These are phyloP conservation scores for Catharus minimus DNA, from an alignment of 2,113 vertebrate genomes.

Conservation along the genomic window DNA sequence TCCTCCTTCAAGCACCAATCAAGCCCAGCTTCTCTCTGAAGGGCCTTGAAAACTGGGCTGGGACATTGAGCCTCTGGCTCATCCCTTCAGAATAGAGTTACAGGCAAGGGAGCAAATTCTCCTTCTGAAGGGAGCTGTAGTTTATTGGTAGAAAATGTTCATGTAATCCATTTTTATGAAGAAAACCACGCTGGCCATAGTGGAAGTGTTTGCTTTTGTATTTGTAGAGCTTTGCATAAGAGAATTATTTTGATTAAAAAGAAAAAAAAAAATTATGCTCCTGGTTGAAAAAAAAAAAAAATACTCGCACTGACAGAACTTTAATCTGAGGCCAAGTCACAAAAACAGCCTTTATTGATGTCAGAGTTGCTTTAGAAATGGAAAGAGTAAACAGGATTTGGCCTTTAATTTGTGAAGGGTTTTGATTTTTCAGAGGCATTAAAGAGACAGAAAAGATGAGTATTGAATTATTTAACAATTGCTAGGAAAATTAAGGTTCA, in stretches of 20 bases:
- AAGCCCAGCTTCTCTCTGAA: not conserved
- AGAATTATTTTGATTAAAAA: constrained; percentile 14
- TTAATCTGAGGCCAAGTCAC: constrained; percentile 34
- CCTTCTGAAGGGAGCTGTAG: fast-evolving
- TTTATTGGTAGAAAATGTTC: not conserved
- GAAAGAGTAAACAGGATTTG: constrained; percentile 56
- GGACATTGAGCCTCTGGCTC: not conserved
- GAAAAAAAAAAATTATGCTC: not conserved
- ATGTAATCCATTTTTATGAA: not conserved
- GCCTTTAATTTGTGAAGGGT: constrained; percentile 48
- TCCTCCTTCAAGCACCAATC: not conserved
- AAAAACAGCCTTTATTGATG: constrained; percentile 16
- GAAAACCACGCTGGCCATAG: not conserved
- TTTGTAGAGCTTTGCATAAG: not conserved
- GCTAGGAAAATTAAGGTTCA: constrained; percentile 38
- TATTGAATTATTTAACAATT: constrained; percentile 67
- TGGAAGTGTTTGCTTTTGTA: not conserved
- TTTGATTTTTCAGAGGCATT: constrained; percentile 43
- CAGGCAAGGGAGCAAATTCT: not conserved
- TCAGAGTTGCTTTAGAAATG: constrained; percentile 32
- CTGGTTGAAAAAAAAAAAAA: not conserved
- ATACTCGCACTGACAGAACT: not conserved
- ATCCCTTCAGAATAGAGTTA: not conserved
- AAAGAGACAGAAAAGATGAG: constrained; percentile 52
- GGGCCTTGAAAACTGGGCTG: not conserved